Base-by-base conservation (phyloP, 2,888 invertebrate species). In the Anorthoa munda region DNA sequence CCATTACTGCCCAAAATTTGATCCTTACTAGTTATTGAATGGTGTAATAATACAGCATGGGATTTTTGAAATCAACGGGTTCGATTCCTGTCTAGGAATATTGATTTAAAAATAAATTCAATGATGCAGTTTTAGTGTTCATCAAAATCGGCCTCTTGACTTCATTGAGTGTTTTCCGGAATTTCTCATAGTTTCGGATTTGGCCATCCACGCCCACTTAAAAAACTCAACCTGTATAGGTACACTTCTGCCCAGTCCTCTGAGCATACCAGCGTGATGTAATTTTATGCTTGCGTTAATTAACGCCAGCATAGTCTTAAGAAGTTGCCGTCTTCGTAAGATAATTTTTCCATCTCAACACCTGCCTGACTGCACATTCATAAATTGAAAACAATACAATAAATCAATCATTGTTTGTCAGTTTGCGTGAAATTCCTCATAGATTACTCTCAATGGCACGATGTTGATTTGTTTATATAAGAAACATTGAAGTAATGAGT, bases 401-500 rank as follows among this genome's bases (percentile, higher is more conserved):
- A 48, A 66, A 63, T 74, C 63, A 66, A 21, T 66, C 56, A 9
- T 45, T 18, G 51, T 67, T 66, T 51, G 65, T 66, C 15, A 61
- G 56, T 72, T 75, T 26, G 65, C 39, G 67, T 65, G 79, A 51
- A 58, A 72, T 68, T 72, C 26, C 68, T 23, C 63, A 53, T 17
- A 77, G 72, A 67, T 69, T 31, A 39, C 58, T 73, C 58, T 70
- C 21, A 77, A 55, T 73, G 48, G 31, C 56, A 63, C 31, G 39
- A 31, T 67, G 59, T 67, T 70, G 39, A 65, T 67, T 46, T 61
- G 56, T 68, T 63, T 50, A 67, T 18, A 9, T 5, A 18, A n/a
- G 48, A 55, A 67, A 51, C 45, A 55, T 97, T 73, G 39, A 15
- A 45, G 15, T 97, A 97, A 96, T 92, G 87, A 89, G 88, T 88